Conservation (phyloP, 1,140 invertebrate species). For the Drosophila setifemur region DNA sequence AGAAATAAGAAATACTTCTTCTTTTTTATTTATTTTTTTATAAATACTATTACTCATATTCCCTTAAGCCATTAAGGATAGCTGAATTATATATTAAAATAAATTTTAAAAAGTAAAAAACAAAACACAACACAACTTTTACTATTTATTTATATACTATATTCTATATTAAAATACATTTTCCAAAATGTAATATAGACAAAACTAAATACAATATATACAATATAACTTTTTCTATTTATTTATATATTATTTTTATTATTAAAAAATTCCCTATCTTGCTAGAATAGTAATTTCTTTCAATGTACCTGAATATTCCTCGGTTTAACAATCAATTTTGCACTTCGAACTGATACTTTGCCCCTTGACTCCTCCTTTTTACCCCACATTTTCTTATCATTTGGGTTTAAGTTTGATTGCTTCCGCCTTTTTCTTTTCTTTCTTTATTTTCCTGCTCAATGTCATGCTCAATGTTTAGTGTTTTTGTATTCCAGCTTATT, state of each 20-base stretch:
- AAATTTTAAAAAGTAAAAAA: no score
- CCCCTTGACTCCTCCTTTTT: slow-evolving; percentile 4
- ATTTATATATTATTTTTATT: background rate
- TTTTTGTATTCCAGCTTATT: slow-evolving; percentile 48
- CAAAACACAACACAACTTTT: no score
- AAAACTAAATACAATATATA: no score
- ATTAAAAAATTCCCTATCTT: background rate
- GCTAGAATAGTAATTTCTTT: background rate
- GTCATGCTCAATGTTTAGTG: slow-evolving; percentile 24
- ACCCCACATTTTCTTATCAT: slow-evolving; percentile 61
- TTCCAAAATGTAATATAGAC: no score
- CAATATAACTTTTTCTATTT: no score
- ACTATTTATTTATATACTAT: no score
- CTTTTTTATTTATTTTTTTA: no score
- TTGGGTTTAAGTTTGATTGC: slow-evolving; percentile 65
- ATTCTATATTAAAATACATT: no score
- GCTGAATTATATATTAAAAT: no score
- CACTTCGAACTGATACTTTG: slow-evolving; percentile 9
- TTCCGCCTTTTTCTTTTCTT: slow-evolving; percentile 23
- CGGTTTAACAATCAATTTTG: slow-evolving; percentile 34
- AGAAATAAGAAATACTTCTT: no score
- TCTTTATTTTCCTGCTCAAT: slow-evolving; percentile 29
- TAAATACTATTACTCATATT: no score
- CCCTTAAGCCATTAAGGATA: no score
- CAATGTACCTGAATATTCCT: background rate